phyloP scores from a whole-genome alignment of 2,797 vertebrate species.

The Urophycis tenuis region DNA sequence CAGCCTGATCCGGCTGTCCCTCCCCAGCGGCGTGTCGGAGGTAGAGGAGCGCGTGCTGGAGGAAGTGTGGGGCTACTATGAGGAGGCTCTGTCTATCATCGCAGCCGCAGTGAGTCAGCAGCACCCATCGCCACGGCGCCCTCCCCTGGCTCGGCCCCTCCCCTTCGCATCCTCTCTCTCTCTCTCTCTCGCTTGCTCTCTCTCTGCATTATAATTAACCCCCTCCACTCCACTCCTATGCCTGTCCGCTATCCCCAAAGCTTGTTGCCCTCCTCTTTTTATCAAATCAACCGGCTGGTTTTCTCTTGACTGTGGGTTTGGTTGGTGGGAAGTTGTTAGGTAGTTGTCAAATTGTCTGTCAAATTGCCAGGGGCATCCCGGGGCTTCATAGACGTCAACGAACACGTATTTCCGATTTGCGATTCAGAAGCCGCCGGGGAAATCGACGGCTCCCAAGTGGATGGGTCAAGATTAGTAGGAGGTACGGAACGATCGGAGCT shows the following conservation, averaged over 20 bases:
- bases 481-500: conserved; percentile 36
- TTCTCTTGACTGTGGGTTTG: conserved; percentile 74
- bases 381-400: conserved; percentile 43
- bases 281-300: conserved; percentile 69
- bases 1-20: conserved; percentile 81
- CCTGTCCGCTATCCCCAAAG: conserved; percentile 59
- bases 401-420: conserved; percentile 52
- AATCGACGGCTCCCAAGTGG: conserved; percentile 57
- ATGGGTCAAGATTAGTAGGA: conserved; percentile 53
- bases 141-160: conserved; percentile 51
- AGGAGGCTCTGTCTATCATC: conserved; percentile 79
- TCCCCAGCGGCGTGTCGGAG: conserved; percentile 72
- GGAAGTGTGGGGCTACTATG: conserved; percentile 81
- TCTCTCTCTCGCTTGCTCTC: conserved; percentile 41
- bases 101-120: conserved; percentile 76
- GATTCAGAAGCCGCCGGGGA: conserved; percentile 47
- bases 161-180: conserved; percentile 30
- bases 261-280: conserved; percentile 47
- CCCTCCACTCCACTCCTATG: conserved; percentile 51
- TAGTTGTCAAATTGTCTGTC: too few species aligned
- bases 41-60: conserved; percentile 71
- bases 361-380: conserved; percentile 60
- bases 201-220: conserved; percentile 63
- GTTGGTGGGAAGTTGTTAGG: conserved; percentile 66
- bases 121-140: conserved; percentile 33